Evolutionary conservation across 2,113 vertebrate genomes (phyloP).

Genomic region (Oxyura jamaicensis): DNA sequence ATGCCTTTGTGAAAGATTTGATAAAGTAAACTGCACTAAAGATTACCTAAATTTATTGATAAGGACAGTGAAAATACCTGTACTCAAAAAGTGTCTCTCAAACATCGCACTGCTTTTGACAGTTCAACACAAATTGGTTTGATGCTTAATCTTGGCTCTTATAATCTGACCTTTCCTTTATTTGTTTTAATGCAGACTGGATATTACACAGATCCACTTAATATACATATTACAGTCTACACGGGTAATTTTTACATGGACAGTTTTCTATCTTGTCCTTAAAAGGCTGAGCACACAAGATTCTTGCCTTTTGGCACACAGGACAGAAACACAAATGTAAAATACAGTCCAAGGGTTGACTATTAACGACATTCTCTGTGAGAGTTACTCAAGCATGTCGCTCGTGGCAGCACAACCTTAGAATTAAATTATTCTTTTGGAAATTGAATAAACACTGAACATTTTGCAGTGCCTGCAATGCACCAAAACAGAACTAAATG

Average conservation of each 20-base stretch:
- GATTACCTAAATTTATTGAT: background rate
- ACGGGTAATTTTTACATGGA: background rate
- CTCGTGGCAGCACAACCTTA: background rate
- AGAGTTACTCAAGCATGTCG: background rate
- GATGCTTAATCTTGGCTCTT: background rate
- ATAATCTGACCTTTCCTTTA: background rate
- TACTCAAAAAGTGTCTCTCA: background rate
- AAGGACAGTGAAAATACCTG: background rate
- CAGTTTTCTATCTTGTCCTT: background rate
- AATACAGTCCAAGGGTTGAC: background rate
- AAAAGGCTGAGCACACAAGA: conserved; percentile 19
- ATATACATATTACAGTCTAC: background rate
- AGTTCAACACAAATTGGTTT: background rate
- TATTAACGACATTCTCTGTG: background rate
- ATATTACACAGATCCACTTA: background rate
- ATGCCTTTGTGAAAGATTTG: background rate
- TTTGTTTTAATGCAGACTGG: background rate
- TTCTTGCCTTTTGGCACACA: background rate
- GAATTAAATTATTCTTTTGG: conserved; percentile 12
- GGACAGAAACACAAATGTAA: background rate
- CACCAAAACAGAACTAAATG: background rate
- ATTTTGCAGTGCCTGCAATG: background rate
- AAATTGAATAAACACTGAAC: conserved; percentile 22
- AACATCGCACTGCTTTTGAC: background rate
- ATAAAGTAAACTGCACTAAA: background rate